Conservation (phyloP, 2,888 invertebrate species). For the Polydrusus cervinus region DNA sequence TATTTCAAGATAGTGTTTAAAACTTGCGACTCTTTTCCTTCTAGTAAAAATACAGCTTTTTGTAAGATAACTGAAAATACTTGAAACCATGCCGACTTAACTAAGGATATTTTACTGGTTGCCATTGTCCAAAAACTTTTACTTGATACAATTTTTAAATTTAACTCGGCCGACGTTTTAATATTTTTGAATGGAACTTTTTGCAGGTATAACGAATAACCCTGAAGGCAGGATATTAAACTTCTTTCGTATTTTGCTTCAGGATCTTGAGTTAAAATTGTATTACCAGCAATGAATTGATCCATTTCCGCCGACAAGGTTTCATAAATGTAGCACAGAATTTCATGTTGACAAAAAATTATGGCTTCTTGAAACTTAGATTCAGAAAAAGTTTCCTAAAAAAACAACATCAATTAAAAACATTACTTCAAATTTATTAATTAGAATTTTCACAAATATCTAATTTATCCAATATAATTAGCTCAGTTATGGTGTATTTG, state of each 20-base stretch:
- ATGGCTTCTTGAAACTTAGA: slow-evolving; percentile 87
- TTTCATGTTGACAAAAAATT: slow-evolving; percentile 87
- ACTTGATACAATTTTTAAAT: slow-evolving; percentile 67
- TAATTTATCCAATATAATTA: no score
- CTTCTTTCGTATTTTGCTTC: slow-evolving; percentile 81
- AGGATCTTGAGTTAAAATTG: slow-evolving; percentile 76
- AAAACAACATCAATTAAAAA: slow-evolving; percentile 28
- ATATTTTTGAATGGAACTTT: slow-evolving; percentile 73
- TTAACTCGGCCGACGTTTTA: slow-evolving; percentile 72
- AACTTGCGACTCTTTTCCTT: slow-evolving; percentile 74
- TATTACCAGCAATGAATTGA: slow-evolving; percentile 73
- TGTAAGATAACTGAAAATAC: slow-evolving; percentile 78
- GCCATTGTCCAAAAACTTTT: slow-evolving; percentile 83
- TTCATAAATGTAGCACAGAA: slow-evolving; percentile 82
- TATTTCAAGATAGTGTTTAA: slow-evolving; percentile 76
- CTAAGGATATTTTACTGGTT: slow-evolving; percentile 73
- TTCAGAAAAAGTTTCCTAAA: slow-evolving; percentile 84
- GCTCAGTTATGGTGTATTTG: no score
- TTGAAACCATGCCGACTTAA: slow-evolving; percentile 80
- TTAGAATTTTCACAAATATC: neutral
- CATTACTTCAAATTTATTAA: neutral
- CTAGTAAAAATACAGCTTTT: slow-evolving; percentile 74
- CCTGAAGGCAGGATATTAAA: slow-evolving; percentile 79
- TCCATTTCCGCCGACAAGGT: slow-evolving; percentile 79
- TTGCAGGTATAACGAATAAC: slow-evolving; percentile 77